Evolutionary conservation across 2,113 vertebrate genomes (phyloP), one percentile per base, ranked within the genome.

Genomic region (Puntigrus tetrazona): DNA sequence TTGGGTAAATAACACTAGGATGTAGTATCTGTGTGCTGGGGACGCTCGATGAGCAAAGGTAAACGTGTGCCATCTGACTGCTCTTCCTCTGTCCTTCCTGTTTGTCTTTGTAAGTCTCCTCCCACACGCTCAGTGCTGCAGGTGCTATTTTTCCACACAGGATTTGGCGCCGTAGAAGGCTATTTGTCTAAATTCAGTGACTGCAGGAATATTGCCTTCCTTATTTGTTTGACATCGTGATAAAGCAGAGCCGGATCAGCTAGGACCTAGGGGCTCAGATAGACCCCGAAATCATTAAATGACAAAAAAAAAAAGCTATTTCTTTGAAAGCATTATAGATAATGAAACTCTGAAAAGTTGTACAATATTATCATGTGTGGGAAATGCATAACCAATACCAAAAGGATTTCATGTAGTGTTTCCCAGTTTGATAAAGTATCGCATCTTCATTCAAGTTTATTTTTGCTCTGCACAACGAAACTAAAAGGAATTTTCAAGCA

Each of bases 131-230:
- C 6, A 0, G 27, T 70, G 43, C 65, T 82, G 29, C 45, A 82
- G 65, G 80, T 72, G 63, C 63, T 67, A 69, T 82, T 82, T 67
- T 69, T 38, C 75, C 63, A 52, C 31, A 38, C 45, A 38, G 43
- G 45, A 52, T 55, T 29, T 82, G 80, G 11, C 63, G 31, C 45
- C 7, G 6, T 81, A 65, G 25, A 36, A 36, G 79, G 45, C 79
- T 70, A 72, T 69, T 82, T 38, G n/a, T 82, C 80, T 72, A 69
- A 70, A 70, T 82, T 82, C 45, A 82, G 80, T 38, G 65, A 50
- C 65, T 69, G 63, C 45, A n/a, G n/a, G 65, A 52, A 82, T 50
- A n/a, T 47, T 80, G 78, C 57, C 6, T 78, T 78, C 22, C 75
- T 61, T 43, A 41, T 25, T 79, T 25, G 3, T 45, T 79, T 65